Evolutionary conservation across 2,113 vertebrate species (phyloP).

Genomic region (Rhegmatorhina hoffmannsi): DNA sequence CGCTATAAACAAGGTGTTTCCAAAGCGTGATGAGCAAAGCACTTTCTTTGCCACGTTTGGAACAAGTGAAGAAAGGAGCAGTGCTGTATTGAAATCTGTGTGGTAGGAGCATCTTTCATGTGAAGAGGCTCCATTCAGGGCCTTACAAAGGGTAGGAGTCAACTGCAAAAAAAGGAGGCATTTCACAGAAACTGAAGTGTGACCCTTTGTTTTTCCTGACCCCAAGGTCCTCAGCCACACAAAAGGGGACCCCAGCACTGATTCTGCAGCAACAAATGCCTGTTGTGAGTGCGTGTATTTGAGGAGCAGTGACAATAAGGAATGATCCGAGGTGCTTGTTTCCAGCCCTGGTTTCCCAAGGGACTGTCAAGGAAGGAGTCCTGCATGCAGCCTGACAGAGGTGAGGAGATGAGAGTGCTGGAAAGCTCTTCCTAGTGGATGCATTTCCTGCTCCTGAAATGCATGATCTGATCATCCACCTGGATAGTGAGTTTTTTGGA

Average conservation of each 20-base stretch:
- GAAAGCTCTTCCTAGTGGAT: not conserved
- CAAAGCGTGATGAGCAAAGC: not conserved
- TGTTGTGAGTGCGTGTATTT: slow-evolving; percentile 46
- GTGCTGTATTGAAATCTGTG: not conserved
- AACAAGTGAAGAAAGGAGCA: not conserved
- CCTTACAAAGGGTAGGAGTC: slow-evolving; percentile 46
- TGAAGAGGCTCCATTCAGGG: slow-evolving; percentile 14
- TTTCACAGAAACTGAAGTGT: slow-evolving; percentile 60
- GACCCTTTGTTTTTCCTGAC: slow-evolving; percentile 58
- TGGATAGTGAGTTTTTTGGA: not conserved
- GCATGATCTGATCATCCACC: not conserved
- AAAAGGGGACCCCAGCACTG: not conserved
- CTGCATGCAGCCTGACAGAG: accelerated
- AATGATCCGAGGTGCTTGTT: slow-evolving; percentile 28
- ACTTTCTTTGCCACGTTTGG: not conserved
- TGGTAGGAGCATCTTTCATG: not conserved
- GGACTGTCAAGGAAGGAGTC: not conserved
- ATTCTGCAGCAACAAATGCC: slow-evolving; percentile 27
- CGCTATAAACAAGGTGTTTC: not conserved
- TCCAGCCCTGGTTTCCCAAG: slow-evolving; percentile 7
- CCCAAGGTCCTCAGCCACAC: slow-evolving; percentile 4
- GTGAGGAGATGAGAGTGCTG: not conserved
- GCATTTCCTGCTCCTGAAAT: not conserved
- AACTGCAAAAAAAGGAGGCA: slow-evolving; percentile 42
- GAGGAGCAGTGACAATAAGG: slow-evolving; percentile 19